Evolutionary conservation across 2,113 vertebrate genomes (phyloP), one percentile per base, ranked within the genome.

Genomic region (Scolopax mira): DNA sequence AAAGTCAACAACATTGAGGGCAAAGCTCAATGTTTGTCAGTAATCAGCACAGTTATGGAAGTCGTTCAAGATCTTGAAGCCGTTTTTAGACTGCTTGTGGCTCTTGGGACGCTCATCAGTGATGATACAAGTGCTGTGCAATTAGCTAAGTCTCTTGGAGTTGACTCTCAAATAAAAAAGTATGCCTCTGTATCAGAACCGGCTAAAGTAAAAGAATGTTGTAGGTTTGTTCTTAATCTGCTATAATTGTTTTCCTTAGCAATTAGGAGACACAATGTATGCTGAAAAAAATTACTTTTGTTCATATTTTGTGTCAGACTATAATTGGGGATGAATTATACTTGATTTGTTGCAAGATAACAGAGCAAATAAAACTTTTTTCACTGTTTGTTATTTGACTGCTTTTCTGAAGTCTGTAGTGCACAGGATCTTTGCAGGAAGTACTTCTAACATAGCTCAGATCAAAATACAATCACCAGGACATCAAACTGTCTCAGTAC

Each of bases 1-100:
- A 98, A 97, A 95, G 98, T 98, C 91, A 97, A 98, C 52, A 98
- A 99, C 84, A 97, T 99, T 71, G 99, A 99, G 97, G 99, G 98
- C 78, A 99, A 99, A 98, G 99, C 99, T 77, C 99, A 99, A 77
- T 99, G 99, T 86, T 98, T 99, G 65, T 99, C 99, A n/a, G 98
- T 99, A 89, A 99, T 99, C 96, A 99, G 99, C 91, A 98, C 98
- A 79, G 97, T 98, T 90, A 98, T 99, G 93, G 99, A 99, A 98
- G 98, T 99, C 60, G 98, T 99, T 86, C 98, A 99, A 98, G 99
- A 99, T 97, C 98, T 98, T 94, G 99, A 99, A 98, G 99, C 99
- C 35, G 91, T 99, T 93, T 99, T 99, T 97, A 98, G 99, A 98
- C 97, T 99, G 72, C 98, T 99, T 78, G 99, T 99, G 94, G 99